These are phyloP conservation scores for Lepilemur ruficaudatus DNA, from an alignment of 2,797 vertebrate species.

Conservation along the genomic window DNA sequence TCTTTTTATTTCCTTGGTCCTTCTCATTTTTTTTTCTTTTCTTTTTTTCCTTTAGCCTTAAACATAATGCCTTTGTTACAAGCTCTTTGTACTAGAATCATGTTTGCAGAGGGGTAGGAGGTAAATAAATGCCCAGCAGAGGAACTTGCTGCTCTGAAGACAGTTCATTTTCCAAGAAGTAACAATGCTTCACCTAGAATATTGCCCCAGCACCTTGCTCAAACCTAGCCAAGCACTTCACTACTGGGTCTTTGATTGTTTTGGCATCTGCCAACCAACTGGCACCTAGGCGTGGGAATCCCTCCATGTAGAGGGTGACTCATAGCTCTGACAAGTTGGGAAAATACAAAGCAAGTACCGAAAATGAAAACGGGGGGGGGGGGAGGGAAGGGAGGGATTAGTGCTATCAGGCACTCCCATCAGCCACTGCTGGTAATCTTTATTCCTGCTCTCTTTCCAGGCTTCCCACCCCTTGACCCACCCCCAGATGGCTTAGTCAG, in stretches of 20 bases:
- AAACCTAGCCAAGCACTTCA: neutral
- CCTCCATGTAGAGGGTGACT: constrained; percentile 25
- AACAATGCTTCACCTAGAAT: neutral
- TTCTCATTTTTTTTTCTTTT: neutral
- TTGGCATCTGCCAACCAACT: constrained; percentile 12
- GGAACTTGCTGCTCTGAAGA: neutral
- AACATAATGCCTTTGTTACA: neutral
- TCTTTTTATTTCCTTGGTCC: neutral
- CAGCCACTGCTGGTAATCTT: neutral
- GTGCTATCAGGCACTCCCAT: neutral
- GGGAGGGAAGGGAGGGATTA: neutral
- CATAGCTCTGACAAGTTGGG: constrained; percentile 29
- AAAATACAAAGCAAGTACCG: constrained; percentile 14
- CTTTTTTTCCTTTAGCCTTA: neutral
- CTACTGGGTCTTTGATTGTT: neutral
- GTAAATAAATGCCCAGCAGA: neutral
- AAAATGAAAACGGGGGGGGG: neutral
- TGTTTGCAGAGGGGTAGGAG: neutral
- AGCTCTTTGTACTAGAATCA: neutral
- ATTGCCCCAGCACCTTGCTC: neutral
- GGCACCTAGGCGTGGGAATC: constrained; percentile 30
- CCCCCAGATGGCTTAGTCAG: neutral
- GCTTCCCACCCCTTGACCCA: neutral
- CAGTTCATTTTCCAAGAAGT: neutral
- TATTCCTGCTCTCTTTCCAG: neutral